Conservation (phyloP, 2,888 invertebrate species). For the Rotaria socialis region DNA sequence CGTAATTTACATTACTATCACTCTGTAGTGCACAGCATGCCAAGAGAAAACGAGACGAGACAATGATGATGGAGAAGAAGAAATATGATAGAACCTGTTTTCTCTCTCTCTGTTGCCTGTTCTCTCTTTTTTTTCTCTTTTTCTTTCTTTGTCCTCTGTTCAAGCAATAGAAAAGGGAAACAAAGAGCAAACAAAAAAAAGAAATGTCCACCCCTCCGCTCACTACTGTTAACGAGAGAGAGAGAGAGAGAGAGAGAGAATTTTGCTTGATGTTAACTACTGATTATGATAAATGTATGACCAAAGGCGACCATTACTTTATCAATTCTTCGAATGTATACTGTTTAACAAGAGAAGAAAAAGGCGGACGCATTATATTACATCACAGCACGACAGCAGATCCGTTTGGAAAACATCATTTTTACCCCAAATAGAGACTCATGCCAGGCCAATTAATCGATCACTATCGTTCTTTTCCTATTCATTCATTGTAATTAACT, state of each 20-base stretch:
- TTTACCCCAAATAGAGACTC: neutral
- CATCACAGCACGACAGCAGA: neutral
- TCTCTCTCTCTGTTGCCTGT: neutral
- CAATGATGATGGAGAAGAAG: conserved; percentile 8
- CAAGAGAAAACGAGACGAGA: neutral
- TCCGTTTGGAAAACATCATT: conserved; percentile 3
- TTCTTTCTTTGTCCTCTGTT: conserved; percentile 19
- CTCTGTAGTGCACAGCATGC: neutral
- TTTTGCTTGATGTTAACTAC: neutral
- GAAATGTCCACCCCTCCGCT: neutral
- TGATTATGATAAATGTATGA: neutral
- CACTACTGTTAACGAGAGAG: neutral
- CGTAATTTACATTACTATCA: neutral
- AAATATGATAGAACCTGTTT: neutral
- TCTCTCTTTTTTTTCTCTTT: neutral
- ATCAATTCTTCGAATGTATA: neutral
- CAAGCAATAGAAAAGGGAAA: neutral
- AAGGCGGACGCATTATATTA: neutral
- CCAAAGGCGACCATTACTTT: neutral
- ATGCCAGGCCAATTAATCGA: neutral
- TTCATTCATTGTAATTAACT: neutral
- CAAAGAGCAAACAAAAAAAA: neutral
- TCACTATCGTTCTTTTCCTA: neutral
- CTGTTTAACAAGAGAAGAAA: neutral
- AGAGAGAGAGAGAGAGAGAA: neutral